phyloP scores from a whole-genome alignment of 2,888 invertebrate genomes.

The Ophion ventricosus region DNA sequence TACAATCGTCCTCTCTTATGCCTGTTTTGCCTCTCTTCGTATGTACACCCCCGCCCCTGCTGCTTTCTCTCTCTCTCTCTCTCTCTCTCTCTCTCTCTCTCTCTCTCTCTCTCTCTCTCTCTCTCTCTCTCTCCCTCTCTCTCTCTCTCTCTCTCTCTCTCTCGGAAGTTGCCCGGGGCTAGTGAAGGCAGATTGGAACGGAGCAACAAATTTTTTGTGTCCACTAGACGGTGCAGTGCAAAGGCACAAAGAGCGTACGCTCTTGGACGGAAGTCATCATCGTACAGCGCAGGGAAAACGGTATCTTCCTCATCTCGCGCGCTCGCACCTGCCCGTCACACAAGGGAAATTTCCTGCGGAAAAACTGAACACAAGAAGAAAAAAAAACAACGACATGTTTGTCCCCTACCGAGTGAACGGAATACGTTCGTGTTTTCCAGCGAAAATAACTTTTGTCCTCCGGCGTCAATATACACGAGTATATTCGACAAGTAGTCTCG shows the following conservation, averaged over 20 bases:
- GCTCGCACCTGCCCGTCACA: conserved; percentile 14
- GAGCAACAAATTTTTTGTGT: neutral
- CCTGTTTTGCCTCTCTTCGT: neutral
- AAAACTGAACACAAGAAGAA: neutral
- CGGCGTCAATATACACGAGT: neutral
- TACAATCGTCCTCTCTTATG: neutral
- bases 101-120: no score
- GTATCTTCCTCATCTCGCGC: neutral
- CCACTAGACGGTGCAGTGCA: neutral
- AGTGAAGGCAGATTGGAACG: conserved; percentile 5
- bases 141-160: neutral
- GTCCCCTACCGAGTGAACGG: conserved; percentile 9
- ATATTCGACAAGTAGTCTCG: neutral
- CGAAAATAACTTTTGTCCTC: neutral
- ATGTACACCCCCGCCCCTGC: neutral
- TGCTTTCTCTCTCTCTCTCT: no score
- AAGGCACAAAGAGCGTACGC: conserved; percentile 18
- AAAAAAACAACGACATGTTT: neutral
- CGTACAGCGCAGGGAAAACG: neutral
- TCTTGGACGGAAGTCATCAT: conserved; percentile 38
- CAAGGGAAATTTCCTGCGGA: conserved; percentile 28
- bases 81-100: no score
- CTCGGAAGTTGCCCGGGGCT: neutral
- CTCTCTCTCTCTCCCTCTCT: no score
- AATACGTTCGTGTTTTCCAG: conserved; percentile 1